Percentiles rank a stretch among this genome's conserved stretches.
Evolutionary conservation across 2,113 vertebrate genomes (phyloP).

Genomic region (Ellobius talpinus): DNA sequence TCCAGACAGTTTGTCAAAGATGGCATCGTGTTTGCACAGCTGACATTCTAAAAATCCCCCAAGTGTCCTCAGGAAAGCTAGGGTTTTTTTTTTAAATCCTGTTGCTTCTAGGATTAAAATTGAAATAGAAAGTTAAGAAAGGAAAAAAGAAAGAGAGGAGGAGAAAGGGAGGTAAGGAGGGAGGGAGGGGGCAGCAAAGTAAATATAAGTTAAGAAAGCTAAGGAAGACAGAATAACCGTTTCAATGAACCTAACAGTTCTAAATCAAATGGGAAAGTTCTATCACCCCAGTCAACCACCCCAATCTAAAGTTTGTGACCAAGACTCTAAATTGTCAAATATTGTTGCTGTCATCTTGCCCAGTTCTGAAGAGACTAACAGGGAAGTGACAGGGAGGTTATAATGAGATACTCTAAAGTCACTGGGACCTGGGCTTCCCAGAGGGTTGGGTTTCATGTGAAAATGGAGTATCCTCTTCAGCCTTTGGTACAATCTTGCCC

Average conservation of each 20-base stretch:
- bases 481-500: neutral
- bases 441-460: neutral
- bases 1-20: conserved; percentile 73
- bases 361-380: neutral
- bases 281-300: accelerated
- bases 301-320: neutral
- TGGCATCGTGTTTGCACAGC: conserved; percentile 81
- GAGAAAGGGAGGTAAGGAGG: neutral
- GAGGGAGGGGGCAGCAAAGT: neutral
- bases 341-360: neutral
- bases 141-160: neutral
- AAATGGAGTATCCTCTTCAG: neutral
- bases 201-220: conserved; percentile 41
- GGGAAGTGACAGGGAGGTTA: neutral
- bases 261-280: neutral
- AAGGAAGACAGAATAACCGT: conserved; percentile 36
- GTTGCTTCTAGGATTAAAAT: conserved; percentile 70
- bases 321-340: neutral
- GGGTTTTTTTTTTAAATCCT: conserved; percentile 73
- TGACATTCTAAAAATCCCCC: conserved; percentile 73
- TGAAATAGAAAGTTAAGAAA: conserved; percentile 2
- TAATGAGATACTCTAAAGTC: neutral
- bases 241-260: neutral
- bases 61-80: conserved; percentile 64
- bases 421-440: neutral